These are phyloP conservation scores for Pleuronectes platessa DNA, from an alignment of 2,113 vertebrate species.

Conservation along the genomic window DNA sequence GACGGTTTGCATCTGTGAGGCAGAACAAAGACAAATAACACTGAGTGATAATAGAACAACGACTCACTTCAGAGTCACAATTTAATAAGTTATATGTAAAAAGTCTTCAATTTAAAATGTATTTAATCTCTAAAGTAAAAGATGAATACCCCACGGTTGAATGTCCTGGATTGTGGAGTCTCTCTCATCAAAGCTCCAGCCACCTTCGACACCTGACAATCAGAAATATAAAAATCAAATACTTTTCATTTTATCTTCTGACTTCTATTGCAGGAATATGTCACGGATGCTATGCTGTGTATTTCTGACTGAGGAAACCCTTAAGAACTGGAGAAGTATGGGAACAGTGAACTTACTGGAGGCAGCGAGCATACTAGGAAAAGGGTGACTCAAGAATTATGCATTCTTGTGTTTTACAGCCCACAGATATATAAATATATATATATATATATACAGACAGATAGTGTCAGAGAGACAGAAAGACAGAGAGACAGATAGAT, in stretches of 20 bases:
- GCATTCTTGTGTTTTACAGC: not conserved
- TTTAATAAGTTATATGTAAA: not conserved
- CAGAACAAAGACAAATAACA: conserved; percentile 39
- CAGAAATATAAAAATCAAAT: not conserved
- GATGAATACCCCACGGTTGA: conserved; percentile 88
- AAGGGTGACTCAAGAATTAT: not conserved
- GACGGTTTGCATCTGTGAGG: conserved; percentile 88
- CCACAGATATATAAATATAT: too few relatives aligned
- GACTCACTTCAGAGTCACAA: not conserved
- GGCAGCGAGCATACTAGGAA: too few relatives aligned
- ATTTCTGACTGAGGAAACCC: not conserved
- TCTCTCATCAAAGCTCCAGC: conserved; percentile 85
- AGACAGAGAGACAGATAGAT: not conserved
- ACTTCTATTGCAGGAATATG: not conserved
- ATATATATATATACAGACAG: too few relatives aligned
- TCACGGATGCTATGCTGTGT: not conserved
- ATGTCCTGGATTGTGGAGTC: conserved; percentile 85
- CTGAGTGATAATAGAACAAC: not conserved
- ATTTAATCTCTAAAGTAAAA: not conserved
- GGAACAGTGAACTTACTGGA: too few relatives aligned
- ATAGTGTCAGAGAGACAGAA: not conserved
- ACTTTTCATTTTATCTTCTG: not conserved
- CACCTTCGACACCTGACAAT: conserved; percentile 84
- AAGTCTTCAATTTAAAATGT: too few relatives aligned
- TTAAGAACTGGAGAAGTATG: too few relatives aligned